Percentiles rank a stretch among this genome's conserved stretches.
Evolutionary conservation across 2,888 invertebrate genomes (phyloP).

Genomic region (Margaritifera margaritifera): DNA sequence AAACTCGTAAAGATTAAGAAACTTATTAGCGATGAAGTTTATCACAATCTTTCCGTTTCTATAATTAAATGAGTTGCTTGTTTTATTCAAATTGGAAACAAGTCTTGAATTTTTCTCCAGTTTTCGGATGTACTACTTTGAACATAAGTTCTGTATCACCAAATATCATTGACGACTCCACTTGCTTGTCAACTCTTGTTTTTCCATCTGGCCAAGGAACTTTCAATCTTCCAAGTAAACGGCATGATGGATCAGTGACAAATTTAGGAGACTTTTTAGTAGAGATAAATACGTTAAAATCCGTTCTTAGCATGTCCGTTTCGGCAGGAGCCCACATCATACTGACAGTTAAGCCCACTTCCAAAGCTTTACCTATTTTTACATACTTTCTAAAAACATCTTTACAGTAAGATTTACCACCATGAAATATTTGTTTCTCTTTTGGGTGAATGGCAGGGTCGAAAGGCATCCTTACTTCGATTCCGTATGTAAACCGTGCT

Average conservation of each 20-base stretch:
- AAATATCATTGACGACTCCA: slow-evolving; percentile 34
- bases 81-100: slow-evolving; percentile 16
- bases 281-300: slow-evolving; percentile 27
- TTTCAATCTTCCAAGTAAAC: slow-evolving; percentile 22
- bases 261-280: slow-evolving; percentile 20
- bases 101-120: slow-evolving; percentile 6
- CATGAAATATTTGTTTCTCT: slow-evolving; percentile 17
- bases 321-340: slow-evolving; percentile 16
- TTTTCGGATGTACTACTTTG: slow-evolving; percentile 11
- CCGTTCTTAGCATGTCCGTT: slow-evolving; percentile 17
- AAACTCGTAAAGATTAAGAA: too few species aligned
- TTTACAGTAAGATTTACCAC: slow-evolving; percentile 24
- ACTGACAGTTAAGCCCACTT: slow-evolving; percentile 12
- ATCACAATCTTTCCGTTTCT: too few species aligned
- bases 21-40: too few species aligned
- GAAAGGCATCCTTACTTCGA: slow-evolving; percentile 25
- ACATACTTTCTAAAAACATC: slow-evolving; percentile 29
- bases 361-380: slow-evolving; percentile 22
- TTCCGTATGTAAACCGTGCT: slow-evolving; percentile 32
- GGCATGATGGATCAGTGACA: slow-evolving; percentile 27
- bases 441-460: slow-evolving; percentile 19
- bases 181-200: slow-evolving; percentile 11
- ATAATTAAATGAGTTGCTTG: neutral
- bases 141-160: slow-evolving; percentile 39
- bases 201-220: slow-evolving; percentile 25